phyloP scores from a whole-genome alignment of 2,113 vertebrate genomes.

The Pleuronectes platessa region DNA sequence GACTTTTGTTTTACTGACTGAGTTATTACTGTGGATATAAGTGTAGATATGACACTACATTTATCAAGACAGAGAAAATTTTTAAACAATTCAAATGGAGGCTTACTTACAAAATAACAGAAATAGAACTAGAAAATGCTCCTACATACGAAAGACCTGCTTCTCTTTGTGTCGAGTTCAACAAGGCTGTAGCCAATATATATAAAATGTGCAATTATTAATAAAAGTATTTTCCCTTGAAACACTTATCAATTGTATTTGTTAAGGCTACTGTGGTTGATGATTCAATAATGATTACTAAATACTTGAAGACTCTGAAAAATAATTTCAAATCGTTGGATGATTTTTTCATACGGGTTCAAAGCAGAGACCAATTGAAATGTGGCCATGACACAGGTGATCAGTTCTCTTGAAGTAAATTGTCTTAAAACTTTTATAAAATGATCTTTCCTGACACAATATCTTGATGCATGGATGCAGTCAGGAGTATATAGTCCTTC shows the following conservation, averaged over 20 bases:
- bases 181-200: neutral
- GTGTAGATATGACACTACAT: too few species aligned
- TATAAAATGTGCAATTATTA: neutral
- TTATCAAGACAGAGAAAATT: too few species aligned
- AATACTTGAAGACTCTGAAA: too few species aligned
- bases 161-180: neutral
- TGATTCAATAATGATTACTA: too few species aligned
- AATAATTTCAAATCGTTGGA: neutral
- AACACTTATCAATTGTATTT: neutral
- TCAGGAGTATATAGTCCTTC: conserved; percentile 80
- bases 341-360: neutral
- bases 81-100: too few species aligned
- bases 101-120: too few species aligned
- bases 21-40: too few species aligned
- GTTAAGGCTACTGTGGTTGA: neutral
- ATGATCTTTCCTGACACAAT: conserved; percentile 81
- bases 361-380: neutral
- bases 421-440: conserved; percentile 63
- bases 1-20: too few species aligned
- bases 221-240: neutral
- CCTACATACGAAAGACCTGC: neutral
- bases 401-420: neutral
- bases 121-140: too few species aligned
- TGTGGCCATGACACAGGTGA: neutral
- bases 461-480: conserved; percentile 61